Percentiles rank a stretch among this genome's conserved stretches.
Evolutionary conservation across 2,113 vertebrate species (phyloP).

Genomic region (Sylvia atricapilla): DNA sequence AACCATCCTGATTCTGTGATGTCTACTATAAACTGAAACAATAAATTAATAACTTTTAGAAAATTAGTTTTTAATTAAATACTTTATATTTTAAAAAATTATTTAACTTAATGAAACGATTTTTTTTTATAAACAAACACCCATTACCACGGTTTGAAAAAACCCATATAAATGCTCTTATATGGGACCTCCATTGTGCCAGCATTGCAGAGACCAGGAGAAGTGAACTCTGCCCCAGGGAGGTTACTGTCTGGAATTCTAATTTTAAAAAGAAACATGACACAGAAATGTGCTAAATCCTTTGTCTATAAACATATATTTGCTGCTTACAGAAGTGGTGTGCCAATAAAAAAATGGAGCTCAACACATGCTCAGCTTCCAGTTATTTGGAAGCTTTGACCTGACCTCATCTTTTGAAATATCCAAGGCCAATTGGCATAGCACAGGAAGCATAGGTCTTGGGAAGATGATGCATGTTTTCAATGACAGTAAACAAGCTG

Average conservation of each 20-base stretch:
- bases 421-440: not conserved
- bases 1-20: not conserved
- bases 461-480: not conserved
- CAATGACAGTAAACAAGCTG: not conserved
- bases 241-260: not conserved
- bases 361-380: not conserved
- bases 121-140: not conserved
- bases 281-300: not conserved
- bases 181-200: not conserved
- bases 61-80: not conserved
- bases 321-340: not conserved
- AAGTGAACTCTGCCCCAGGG: not conserved
- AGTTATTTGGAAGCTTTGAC: not conserved
- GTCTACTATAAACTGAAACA: not conserved
- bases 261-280: not conserved
- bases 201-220: not conserved
- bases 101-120: not conserved
- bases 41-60: not conserved
- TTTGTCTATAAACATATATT: not conserved
- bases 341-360: not conserved
- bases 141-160: not conserved
- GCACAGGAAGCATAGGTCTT: not conserved
- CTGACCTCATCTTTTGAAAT: not conserved
- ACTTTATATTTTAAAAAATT: not conserved
- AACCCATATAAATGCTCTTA: not conserved